Conservation (phyloP, 2,888 invertebrate genomes). For the Tachina lurida region DNA sequence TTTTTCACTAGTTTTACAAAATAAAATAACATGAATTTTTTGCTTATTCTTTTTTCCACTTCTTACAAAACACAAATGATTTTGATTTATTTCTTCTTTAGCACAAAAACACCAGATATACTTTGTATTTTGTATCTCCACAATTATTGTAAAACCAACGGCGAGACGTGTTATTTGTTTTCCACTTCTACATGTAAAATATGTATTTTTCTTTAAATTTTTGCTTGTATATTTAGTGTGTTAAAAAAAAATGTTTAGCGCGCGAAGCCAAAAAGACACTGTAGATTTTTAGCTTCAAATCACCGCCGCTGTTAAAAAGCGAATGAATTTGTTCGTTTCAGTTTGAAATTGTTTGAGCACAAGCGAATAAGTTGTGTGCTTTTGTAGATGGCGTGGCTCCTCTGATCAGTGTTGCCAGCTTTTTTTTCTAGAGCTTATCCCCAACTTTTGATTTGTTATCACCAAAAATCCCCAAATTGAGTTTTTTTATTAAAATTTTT, state of each 20-base stretch:
- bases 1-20: constrained; percentile 19
- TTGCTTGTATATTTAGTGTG: constrained; percentile 48
- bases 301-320: constrained; percentile 79
- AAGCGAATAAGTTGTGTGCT: not conserved
- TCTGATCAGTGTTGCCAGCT: too few species aligned
- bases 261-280: constrained; percentile 44
- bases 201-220: constrained; percentile 39
- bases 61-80: constrained; percentile 49
- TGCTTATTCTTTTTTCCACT: not conserved
- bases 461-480: too few species aligned
- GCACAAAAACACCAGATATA: constrained; percentile 47
- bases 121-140: constrained; percentile 28
- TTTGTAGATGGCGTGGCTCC: constrained; percentile 30
- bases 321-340: constrained; percentile 73
- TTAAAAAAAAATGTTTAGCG: constrained; percentile 57
- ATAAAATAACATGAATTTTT: constrained; percentile 46
- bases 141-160: constrained; percentile 60
- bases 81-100: constrained; percentile 46
- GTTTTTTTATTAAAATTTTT: too few species aligned
- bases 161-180: constrained; percentile 64
- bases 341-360: constrained; percentile 47
- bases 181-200: constrained; percentile 15
- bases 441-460: too few species aligned
- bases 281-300: constrained; percentile 68
- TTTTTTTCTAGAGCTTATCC: too few species aligned